Evolutionary conservation across 2,113 vertebrate species (phyloP).

Genomic region (Nestor notabilis): DNA sequence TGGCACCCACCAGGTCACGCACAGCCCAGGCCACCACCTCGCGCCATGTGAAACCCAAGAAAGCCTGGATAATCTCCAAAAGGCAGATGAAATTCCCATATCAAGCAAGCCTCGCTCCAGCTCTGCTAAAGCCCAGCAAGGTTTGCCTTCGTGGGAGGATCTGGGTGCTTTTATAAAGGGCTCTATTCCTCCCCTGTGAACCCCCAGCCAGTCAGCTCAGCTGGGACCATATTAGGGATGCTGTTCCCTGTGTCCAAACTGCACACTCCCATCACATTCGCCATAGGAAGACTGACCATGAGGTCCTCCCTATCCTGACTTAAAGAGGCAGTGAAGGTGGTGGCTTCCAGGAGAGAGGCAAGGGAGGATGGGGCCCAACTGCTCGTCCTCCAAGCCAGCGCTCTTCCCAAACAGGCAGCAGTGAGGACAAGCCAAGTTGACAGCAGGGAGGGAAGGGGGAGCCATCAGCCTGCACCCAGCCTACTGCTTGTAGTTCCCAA

Average conservation of each 20-base stretch:
- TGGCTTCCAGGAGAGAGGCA: background rate
- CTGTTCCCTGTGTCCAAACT: background rate
- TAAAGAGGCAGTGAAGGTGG: background rate
- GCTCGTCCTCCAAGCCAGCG: background rate
- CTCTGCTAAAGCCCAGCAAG: background rate
- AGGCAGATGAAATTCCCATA: slow-evolving; percentile 14
- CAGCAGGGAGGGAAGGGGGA: background rate
- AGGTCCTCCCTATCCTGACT: background rate
- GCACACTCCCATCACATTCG: background rate
- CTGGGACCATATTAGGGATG: slow-evolving; percentile 49
- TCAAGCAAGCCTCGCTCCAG: slow-evolving; percentile 6
- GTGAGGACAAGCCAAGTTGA: background rate
- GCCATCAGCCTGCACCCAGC: background rate
- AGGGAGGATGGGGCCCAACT: rapidly evolving
- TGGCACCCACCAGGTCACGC: background rate
- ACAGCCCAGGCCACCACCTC: background rate
- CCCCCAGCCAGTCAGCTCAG: background rate
- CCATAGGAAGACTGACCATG: background rate
- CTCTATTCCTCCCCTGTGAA: background rate
- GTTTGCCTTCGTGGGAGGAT: slow-evolving; percentile 26
- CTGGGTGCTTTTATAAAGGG: slow-evolving; percentile 49
- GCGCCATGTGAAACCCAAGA: slow-evolving; percentile 30
- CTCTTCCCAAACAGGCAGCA: background rate
- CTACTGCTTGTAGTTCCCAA: background rate
- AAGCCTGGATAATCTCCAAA: slow-evolving; percentile 55